Evolutionary conservation across 2,113 vertebrate genomes (phyloP).

Genomic region (Xiphorhynchus elegans): DNA sequence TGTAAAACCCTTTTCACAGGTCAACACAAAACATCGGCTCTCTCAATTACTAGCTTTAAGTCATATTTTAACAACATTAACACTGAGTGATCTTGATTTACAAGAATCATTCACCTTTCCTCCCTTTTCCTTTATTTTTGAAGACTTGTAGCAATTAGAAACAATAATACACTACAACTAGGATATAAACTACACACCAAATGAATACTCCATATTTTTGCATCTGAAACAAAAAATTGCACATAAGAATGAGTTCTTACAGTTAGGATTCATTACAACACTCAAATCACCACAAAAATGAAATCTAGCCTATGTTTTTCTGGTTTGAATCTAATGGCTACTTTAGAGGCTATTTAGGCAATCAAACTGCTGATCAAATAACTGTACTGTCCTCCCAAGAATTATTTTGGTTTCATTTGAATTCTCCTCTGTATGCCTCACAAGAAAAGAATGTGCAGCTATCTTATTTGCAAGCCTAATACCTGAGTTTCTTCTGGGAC

Average conservation of each 20-base stretch:
- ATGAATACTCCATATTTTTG: background rate
- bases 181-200: background rate
- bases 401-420: slow-evolving; percentile 29
- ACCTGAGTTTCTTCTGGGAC: slow-evolving; percentile 3
- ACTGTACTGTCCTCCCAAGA: background rate
- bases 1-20: background rate
- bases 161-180: background rate
- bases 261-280: background rate
- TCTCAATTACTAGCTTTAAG: background rate
- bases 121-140: background rate
- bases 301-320: background rate
- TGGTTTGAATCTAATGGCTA: background rate
- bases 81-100: background rate
- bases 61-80: background rate
- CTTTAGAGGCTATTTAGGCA: background rate
- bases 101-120: background rate
- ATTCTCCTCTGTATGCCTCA: background rate
- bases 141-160: background rate
- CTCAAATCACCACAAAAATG: slow-evolving; percentile 5
- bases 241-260: background rate
- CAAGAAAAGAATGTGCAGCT: slow-evolving; percentile 8
- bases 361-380: background rate
- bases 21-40: background rate
- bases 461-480: background rate
- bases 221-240: background rate